Evolutionary conservation across 2,113 vertebrate genomes (phyloP), one percentile per base, ranked within the genome.

Genomic region (Takifugu bimaculatus): DNA sequence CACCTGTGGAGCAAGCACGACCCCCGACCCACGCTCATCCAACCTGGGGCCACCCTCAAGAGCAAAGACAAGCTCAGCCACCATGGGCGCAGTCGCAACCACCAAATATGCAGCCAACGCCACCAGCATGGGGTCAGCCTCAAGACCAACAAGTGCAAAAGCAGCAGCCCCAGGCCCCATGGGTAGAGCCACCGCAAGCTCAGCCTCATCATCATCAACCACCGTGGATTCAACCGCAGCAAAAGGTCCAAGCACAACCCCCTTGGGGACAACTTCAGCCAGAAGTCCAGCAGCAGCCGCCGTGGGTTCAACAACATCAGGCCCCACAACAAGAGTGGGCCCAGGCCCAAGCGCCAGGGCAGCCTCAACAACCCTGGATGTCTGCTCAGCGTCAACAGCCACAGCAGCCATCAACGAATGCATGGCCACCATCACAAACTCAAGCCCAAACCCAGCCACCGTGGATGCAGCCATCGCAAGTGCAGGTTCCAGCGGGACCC

Each of bases 181-280:
- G 87, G 87, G 45, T 63, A 20, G 87, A 86, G 58, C 71, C 77
- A 65, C 65, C 75, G 50, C 78, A 87, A 63, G 52, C 61, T 53
- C 67, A 82, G 7, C 56, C 81, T 50, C 81, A 78, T 26, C 63
- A 63, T 53, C 79, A 63, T 53, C 79, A 84, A 55, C 70, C 81
- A 42, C 60, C 83, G 52, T 90, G 89, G 91, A 48, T 60, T 49
- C 83, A 88, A 60, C 67, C 81, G 5, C 84, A 85, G 35, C 78
- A 80, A 56, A 75, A 82, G 59, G 0, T 72, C 3, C 73, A 85
- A 58, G 50, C 43, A 11, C 77, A 86, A 54, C 77, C 78, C 39
- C 65, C 86, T 9, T 91, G 88, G 87, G 65, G 52, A 71, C 85
- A 72, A 35, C 84, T 59, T 74, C 87, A 83, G 13, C 54, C 71